Conservation (phyloP, 2,888 invertebrate genomes). For the Brenthis ino region DNA sequence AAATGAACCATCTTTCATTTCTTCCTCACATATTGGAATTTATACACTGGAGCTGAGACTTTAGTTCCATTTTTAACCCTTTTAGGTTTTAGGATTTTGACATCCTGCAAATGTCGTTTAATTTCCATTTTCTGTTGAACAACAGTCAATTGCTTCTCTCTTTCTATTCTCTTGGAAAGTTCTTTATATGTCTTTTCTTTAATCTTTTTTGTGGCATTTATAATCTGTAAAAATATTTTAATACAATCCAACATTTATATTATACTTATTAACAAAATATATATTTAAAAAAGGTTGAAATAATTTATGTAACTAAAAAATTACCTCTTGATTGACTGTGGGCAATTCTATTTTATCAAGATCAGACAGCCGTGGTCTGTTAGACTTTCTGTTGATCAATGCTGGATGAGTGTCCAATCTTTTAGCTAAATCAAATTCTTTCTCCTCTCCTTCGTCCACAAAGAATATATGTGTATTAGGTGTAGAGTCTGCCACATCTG, state of each 20-base stretch:
- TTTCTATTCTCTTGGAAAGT: slow-evolving; percentile 87
- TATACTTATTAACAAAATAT: neutral
- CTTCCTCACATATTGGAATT: slow-evolving; percentile 92
- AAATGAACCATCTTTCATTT: slow-evolving; percentile 72
- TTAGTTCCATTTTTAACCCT: slow-evolving; percentile 84
- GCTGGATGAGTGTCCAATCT: slow-evolving; percentile 89
- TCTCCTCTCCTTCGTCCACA: slow-evolving; percentile 84
- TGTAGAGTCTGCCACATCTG: slow-evolving; percentile 86
- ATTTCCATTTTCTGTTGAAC: slow-evolving; percentile 91
- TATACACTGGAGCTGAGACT: slow-evolving; percentile 87
- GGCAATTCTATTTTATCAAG: slow-evolving; percentile 82
- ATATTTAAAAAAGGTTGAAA: neutral
- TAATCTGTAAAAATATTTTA: slow-evolving; percentile 47
- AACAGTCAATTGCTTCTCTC: slow-evolving; percentile 88
- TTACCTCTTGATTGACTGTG: slow-evolving; percentile 81
- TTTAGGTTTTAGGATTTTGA: slow-evolving; percentile 85
- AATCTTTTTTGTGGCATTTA: slow-evolving; percentile 80
- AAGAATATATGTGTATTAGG: slow-evolving; percentile 92
- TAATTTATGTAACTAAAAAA: neutral
- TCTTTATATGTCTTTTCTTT: slow-evolving; percentile 87
- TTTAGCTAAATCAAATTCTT: slow-evolving; percentile 86
- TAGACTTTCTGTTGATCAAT: slow-evolving; percentile 85
- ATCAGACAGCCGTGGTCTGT: slow-evolving; percentile 85
- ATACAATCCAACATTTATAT: neutral
- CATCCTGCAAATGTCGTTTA: slow-evolving; percentile 85